phyloP scores from a whole-genome alignment of 2,113 vertebrate genomes.

The Hystrix cristata region DNA sequence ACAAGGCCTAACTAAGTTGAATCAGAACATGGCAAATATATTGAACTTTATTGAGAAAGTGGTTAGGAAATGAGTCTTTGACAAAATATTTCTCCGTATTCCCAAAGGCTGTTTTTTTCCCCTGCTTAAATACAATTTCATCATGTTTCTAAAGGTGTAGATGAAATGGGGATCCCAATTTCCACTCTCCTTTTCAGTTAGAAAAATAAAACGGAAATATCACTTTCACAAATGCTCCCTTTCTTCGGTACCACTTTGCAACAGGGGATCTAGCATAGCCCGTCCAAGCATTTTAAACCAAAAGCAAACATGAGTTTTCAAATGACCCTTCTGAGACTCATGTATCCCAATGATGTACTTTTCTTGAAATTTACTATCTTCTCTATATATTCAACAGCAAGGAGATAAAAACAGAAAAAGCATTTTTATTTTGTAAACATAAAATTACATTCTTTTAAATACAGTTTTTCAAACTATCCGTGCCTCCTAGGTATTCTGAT shows the following conservation, averaged over 20 bases:
- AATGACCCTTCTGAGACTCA: conserved; percentile 28
- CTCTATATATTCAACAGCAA: conserved; percentile 29
- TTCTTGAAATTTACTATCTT: conserved; percentile 45
- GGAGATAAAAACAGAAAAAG: conserved; percentile 32
- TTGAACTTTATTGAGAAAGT: conserved; percentile 71
- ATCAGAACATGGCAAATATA: conserved; percentile 60
- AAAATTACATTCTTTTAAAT: conserved; percentile 25
- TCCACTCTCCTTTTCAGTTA: conserved; percentile 57
- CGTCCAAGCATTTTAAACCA: not conserved
- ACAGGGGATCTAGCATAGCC: not conserved
- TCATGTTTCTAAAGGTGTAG: conserved; percentile 23
- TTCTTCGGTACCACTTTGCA: conserved; percentile 11
- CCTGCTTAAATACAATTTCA: conserved; percentile 49
- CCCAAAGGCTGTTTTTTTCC: conserved; percentile 45
- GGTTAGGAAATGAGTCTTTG: conserved; percentile 60
- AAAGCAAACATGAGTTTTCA: conserved; percentile 13
- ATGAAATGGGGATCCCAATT: conserved; percentile 33
- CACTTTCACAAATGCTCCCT: not conserved
- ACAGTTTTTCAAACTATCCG: not conserved
- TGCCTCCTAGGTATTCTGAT: conserved; percentile 30
- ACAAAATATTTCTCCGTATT: conserved; percentile 45
- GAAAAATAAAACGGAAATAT: conserved; percentile 32
- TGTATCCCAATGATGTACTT: not conserved
- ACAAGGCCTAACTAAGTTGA: conserved; percentile 64
- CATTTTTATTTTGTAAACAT: not conserved